phyloP scores from a whole-genome alignment of 2,113 vertebrate genomes.

The Raja brachyura region DNA sequence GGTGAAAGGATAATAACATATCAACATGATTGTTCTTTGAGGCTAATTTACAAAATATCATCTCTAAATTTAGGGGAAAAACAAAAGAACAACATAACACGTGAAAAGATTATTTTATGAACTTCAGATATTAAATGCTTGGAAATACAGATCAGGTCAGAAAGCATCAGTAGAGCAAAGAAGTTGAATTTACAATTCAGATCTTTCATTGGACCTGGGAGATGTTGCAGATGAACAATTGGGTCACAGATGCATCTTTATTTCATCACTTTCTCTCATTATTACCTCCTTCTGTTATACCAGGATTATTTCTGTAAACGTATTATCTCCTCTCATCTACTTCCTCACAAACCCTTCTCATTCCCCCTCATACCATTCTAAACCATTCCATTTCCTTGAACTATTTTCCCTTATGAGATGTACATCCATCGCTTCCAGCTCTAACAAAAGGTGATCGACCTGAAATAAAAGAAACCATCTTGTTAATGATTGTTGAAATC shows the following conservation, averaged over 20 bases:
- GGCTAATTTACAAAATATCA: neutral
- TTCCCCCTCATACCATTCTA: neutral
- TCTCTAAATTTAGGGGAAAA: neutral
- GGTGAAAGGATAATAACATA: too few species aligned
- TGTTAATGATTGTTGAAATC: conserved; percentile 7
- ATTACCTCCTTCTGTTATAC: neutral
- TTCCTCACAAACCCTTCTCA: neutral
- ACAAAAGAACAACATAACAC: neutral
- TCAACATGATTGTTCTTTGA: too few species aligned
- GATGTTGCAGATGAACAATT: neutral
- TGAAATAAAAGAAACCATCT: neutral
- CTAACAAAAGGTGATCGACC: neutral
- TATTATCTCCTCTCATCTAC: too few species aligned
- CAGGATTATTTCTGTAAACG: neutral
- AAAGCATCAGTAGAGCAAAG: neutral
- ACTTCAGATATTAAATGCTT: neutral
- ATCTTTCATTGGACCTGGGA: neutral
- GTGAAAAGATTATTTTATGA: neutral
- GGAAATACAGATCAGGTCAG: neutral
- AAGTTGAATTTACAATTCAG: neutral
- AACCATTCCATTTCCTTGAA: neutral
- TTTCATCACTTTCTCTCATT: neutral
- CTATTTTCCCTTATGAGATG: neutral
- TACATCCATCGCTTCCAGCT: neutral
- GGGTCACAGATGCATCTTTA: neutral